These are phyloP conservation scores for Leuctra nigra DNA, from an alignment of 2,888 invertebrate genomes.

Conservation along the genomic window DNA sequence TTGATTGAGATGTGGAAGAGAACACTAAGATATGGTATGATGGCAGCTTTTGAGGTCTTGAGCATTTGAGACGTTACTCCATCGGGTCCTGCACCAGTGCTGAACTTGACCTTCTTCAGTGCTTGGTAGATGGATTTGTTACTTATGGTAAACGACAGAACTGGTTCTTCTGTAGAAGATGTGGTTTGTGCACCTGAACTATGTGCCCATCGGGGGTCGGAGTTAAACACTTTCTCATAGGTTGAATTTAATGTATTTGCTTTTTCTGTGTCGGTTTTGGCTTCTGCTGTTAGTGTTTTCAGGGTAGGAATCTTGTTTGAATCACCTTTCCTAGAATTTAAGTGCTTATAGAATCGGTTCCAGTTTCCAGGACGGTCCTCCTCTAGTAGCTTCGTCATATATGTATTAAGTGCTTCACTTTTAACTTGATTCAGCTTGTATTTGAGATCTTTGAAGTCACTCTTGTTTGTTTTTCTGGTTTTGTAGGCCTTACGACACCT, in stretches of 20 bases:
- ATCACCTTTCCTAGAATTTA: not conserved
- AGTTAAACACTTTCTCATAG: not conserved
- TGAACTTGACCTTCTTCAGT: not conserved
- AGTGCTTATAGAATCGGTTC: not conserved
- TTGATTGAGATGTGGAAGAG: not conserved
- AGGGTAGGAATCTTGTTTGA: not conserved
- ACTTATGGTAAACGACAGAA: not conserved
- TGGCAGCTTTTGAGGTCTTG: not conserved
- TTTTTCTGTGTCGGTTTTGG: not conserved
- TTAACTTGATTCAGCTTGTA: not conserved
- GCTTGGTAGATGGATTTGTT: not conserved
- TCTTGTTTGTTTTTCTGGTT: not conserved
- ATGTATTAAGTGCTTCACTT: not conserved
- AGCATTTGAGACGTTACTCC: not conserved
- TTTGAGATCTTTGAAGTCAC: not conserved
- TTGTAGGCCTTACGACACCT: not conserved
- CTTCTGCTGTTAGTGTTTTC: not conserved
- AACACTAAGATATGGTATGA: not conserved
- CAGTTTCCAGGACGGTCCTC: not conserved
- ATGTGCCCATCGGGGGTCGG: not conserved
- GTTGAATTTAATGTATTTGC: not conserved
- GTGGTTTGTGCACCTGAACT: not conserved
- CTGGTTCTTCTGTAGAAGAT: no score
- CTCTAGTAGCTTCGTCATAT: not conserved
- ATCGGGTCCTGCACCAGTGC: not conserved